phyloP scores from a whole-genome alignment of 2,797 vertebrate genomes.

The Gallinago nigripennis region DNA sequence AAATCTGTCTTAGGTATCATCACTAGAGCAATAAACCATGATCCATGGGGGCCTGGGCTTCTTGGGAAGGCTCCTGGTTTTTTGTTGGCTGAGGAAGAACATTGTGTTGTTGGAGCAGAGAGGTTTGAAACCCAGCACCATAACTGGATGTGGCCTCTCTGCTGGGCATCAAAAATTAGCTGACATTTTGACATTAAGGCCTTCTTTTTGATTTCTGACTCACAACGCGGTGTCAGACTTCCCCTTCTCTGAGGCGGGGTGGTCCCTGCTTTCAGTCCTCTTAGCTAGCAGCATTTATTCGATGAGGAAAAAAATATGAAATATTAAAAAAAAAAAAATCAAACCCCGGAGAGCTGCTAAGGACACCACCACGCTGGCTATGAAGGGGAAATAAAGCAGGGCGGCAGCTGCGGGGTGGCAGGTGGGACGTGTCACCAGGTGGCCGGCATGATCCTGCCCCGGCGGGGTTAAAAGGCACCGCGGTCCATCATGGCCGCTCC shows the following conservation, averaged over 20 bases:
- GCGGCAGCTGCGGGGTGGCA: too few species aligned
- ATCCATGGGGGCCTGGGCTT: neutral
- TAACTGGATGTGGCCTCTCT: too few species aligned
- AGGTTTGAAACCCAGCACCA: accelerated
- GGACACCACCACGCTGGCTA: accelerated
- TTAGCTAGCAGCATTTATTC: too few species aligned
- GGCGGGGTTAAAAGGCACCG: accelerated
- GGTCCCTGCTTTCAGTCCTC: accelerated
- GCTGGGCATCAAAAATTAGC: accelerated
- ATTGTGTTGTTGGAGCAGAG: accelerated
- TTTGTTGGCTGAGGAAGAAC: accelerated
- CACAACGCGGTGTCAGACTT: accelerated
- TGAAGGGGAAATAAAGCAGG: too few species aligned
- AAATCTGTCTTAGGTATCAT: too few species aligned
- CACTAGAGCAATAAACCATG: neutral
- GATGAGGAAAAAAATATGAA: neutral
- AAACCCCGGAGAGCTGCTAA: too few species aligned
- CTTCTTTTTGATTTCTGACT: neutral
- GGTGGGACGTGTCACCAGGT: neutral
- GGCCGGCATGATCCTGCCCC: neutral
- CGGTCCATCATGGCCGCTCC: accelerated
- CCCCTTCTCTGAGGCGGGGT: accelerated
- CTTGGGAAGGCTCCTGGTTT: accelerated
- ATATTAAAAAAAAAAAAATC: neutral
- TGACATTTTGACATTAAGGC: accelerated